Percentiles rank a stretch among this genome's conserved stretches.
These are phyloP conservation scores for Anguilla rostrata DNA, from an alignment of 2,113 vertebrate genomes.

Conservation along the genomic window DNA sequence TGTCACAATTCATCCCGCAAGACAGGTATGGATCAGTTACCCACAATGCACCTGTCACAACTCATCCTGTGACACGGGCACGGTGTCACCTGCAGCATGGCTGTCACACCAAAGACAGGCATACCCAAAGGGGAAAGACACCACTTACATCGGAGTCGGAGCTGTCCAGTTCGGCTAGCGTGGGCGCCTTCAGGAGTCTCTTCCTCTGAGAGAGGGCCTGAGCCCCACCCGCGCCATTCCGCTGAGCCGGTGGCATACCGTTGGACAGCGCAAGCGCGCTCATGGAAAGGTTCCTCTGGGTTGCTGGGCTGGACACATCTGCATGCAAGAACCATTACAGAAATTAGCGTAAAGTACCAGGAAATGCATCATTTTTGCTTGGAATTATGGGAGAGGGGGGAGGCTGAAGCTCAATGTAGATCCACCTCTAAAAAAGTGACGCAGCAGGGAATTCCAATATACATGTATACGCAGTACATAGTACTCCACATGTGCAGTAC, in stretches of 20 bases:
- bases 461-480: not conserved
- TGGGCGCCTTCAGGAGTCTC: conserved; percentile 90
- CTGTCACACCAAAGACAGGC: no score
- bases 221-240: conserved; percentile 50
- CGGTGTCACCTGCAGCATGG: no score
- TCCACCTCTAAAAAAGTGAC: not conserved
- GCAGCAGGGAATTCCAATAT: not conserved
- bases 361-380: conserved; percentile 27
- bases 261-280: conserved; percentile 74
- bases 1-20: not conserved
- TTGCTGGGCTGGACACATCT: conserved; percentile 82
- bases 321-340: conserved; percentile 50
- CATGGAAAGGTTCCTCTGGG: conserved; percentile 70
- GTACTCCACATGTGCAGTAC: not conserved
- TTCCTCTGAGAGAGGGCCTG: conserved; percentile 75
- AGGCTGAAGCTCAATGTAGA: not conserved
- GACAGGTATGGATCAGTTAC: not conserved
- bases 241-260: conserved; percentile 60
- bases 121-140: no score
- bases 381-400: conserved; percentile 24
- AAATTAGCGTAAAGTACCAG: not conserved
- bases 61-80: no score
- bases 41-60: not conserved
- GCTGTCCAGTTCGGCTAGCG: conserved; percentile 87
- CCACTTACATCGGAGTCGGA: conserved; percentile 90